A percentile compares a stretch with the other conserved stretches of the same genome.
Evolutionary conservation across 2,113 vertebrate species (phyloP).

Genomic region (Halcyon malimbica): DNA sequence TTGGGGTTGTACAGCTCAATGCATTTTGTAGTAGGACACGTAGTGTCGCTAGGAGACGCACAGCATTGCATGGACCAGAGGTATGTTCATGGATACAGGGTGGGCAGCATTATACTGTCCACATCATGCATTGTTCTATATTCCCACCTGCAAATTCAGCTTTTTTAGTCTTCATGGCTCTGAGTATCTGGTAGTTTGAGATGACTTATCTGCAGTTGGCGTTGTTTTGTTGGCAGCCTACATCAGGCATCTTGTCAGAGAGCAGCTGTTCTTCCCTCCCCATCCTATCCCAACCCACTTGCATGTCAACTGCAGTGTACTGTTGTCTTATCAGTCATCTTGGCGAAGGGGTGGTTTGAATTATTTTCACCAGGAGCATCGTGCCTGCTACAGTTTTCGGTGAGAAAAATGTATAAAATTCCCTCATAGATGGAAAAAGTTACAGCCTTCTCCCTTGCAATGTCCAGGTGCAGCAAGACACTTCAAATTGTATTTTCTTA

Average conservation of each 20-base stretch:
- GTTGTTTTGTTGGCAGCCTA: slow-evolving; percentile 40
- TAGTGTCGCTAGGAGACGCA: background rate
- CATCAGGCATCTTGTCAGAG: slow-evolving; percentile 24
- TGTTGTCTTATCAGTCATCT: slow-evolving; percentile 14
- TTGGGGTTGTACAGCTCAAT: background rate
- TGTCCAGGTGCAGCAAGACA: background rate
- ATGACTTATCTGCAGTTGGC: slow-evolving; percentile 22
- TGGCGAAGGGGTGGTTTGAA: background rate
- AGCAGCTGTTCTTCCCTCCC: slow-evolving; percentile 28
- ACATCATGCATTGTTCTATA: background rate
- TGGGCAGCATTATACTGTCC: background rate
- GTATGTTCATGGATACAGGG: background rate
- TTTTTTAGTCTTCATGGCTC: background rate
- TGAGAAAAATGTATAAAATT: background rate
- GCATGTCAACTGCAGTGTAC: background rate
- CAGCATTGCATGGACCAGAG: background rate
- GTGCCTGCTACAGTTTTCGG: background rate
- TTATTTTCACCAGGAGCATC: background rate
- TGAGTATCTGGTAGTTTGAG: slow-evolving; percentile 10
- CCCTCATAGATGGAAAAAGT: background rate
- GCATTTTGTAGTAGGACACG: background rate
- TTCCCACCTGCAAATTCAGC: slow-evolving; percentile 1
- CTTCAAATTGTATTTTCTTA: background rate
- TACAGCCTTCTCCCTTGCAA: background rate
- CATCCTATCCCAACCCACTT: background rate